Conservation (phyloP, 2,888 invertebrate species). For the Drosophila subquinaria region DNA sequence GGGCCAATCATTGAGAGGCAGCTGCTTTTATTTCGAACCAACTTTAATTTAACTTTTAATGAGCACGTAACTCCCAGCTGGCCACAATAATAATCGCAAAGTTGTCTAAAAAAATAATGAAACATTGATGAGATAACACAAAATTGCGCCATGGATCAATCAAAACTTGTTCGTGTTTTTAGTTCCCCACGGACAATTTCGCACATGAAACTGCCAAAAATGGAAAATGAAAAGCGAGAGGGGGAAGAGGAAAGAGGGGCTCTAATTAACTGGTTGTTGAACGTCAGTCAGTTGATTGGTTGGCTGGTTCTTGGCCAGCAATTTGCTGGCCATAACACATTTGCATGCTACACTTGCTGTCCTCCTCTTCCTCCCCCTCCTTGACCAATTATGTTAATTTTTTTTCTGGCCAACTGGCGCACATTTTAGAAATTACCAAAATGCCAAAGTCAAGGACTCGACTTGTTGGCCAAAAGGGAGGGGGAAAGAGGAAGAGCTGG, state of each 20-base stretch:
- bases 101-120: conserved; percentile 29
- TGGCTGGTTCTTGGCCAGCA: conserved; percentile 17
- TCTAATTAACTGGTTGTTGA: conserved; percentile 55
- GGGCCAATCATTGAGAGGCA: conserved; percentile 26
- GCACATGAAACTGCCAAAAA: conserved; percentile 17
- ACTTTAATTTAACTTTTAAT: conserved; percentile 28
- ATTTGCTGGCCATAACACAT: conserved; percentile 34
- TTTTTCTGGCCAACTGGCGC: conserved; percentile 66
- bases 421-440: conserved; percentile 67
- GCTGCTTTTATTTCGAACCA: not conserved
- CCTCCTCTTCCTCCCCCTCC: not conserved
- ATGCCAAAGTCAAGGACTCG: conserved; percentile 58
- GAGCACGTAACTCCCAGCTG: conserved; percentile 19
- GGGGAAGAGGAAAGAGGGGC: conserved; percentile 4
- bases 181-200: conserved; percentile 23
- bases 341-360: conserved; percentile 43
- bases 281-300: conserved; percentile 4
- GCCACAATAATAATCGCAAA: not conserved
- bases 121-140: conserved; percentile 45
- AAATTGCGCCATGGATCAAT: conserved; percentile 46
- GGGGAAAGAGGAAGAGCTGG: not conserved
- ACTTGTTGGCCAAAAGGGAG: not conserved
- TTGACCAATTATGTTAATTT: conserved; percentile 73
- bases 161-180: conserved; percentile 23
- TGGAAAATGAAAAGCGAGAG: no score